These are phyloP conservation scores for Aporophyla nigra DNA, from an alignment of 2,888 invertebrate genomes.

Conservation along the genomic window DNA sequence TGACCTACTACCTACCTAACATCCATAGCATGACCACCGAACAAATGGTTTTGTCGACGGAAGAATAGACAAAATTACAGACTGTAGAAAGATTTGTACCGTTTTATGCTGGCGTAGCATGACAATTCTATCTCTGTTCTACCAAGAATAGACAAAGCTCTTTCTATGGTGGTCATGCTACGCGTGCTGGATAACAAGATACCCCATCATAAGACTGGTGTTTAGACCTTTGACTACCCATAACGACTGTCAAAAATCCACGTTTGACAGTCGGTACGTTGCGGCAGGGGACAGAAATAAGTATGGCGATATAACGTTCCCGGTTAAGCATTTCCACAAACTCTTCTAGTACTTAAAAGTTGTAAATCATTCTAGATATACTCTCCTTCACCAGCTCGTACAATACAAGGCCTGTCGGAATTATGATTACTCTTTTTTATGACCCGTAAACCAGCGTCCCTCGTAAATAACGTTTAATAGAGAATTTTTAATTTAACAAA, in stretches of 20 bases:
- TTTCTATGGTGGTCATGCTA: too few species aligned
- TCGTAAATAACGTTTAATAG: slow-evolving; percentile 67
- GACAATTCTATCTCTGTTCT: too few species aligned
- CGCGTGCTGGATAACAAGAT: not conserved
- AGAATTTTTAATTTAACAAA: slow-evolving; percentile 66
- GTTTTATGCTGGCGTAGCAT: too few species aligned
- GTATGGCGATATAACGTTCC: not conserved
- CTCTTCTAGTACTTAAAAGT: slow-evolving; percentile 5
- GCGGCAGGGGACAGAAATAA: not conserved
- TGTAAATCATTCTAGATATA: slow-evolving; percentile 20
- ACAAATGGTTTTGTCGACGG: too few species aligned
- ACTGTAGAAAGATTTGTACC: too few species aligned
- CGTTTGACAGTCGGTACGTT: not conserved
- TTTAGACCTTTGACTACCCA: not conserved
- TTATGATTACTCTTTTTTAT: slow-evolving; percentile 66
- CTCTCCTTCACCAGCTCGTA: slow-evolving; percentile 7
- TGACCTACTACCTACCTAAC: not conserved
- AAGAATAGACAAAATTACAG: too few species aligned
- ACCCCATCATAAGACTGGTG: not conserved
- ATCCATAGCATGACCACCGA: too few species aligned
- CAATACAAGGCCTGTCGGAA: slow-evolving; percentile 34
- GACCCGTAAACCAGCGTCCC: slow-evolving; percentile 49
- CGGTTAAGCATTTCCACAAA: not conserved
- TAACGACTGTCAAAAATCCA: not conserved
- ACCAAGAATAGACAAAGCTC: too few species aligned